Conservation (phyloP, 2,113 vertebrate genomes). For the Hemichromis elongatus region DNA sequence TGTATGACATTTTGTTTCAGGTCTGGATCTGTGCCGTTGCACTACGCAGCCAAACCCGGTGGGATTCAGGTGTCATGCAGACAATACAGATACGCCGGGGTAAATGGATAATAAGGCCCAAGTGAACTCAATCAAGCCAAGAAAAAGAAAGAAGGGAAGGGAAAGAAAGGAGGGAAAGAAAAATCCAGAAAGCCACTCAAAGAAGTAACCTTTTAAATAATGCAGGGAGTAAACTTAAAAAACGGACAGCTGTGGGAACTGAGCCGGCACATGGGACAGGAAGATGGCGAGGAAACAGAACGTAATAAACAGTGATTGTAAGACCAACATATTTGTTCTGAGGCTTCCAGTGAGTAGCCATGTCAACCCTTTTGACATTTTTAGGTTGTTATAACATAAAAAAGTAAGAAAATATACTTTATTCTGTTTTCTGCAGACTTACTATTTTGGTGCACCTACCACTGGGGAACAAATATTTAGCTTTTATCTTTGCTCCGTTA, state of each 20-base stretch:
- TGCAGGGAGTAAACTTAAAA: not conserved
- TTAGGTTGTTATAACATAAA: not conserved
- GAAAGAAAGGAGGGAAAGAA: not conserved
- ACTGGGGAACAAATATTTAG: not conserved
- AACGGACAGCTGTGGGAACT: not conserved
- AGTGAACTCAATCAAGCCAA: not conserved
- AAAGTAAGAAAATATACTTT: not conserved
- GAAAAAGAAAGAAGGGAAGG: accelerated
- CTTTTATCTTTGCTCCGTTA: not conserved
- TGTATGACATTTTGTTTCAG: not conserved
- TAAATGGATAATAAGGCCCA: not conserved
- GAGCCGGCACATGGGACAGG: not conserved
- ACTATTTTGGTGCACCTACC: not conserved
- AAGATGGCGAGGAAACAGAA: not conserved
- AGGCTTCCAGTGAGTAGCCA: not conserved
- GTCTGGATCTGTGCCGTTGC: not conserved
- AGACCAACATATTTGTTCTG: not conserved
- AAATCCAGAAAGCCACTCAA: not conserved
- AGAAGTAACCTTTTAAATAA: not conserved
- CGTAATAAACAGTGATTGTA: not conserved
- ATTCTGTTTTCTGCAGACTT: not conserved
- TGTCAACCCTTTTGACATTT: not conserved
- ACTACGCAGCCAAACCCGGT: not conserved
- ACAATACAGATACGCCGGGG: not conserved
- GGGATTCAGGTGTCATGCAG: not conserved